Evolutionary conservation across 1,140 invertebrate genomes (phyloP).

Genomic region (Aleiodes sp.): DNA sequence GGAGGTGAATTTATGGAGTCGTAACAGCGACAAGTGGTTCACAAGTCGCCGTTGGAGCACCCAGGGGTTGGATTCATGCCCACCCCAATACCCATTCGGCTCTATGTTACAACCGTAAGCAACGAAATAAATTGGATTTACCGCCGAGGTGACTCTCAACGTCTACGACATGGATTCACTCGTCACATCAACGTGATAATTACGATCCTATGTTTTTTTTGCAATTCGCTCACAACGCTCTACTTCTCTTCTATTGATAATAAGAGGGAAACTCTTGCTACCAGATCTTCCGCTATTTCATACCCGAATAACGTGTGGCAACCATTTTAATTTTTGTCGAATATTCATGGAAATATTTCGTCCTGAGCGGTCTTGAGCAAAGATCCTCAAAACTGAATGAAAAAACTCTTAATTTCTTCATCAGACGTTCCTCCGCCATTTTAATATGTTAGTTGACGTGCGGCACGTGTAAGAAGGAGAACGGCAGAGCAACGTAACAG

Average conservation of each 20-base stretch:
- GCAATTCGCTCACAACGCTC: too few species aligned
- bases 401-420: too few species aligned
- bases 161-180: constrained; percentile 27
- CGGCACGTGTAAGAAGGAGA: neutral
- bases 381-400: too few species aligned
- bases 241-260: too few species aligned
- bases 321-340: too few species aligned
- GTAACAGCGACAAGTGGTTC: constrained; percentile 67
- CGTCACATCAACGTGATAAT: constrained; percentile 25
- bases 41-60: constrained; percentile 66
- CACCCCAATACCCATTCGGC: constrained; percentile 28
- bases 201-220: neutral
- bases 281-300: too few species aligned
- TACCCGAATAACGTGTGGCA: too few species aligned
- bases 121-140: constrained; percentile 65
- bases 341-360: too few species aligned
- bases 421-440: neutral
- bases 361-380: too few species aligned
- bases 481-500: neutral
- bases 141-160: constrained; percentile 37
- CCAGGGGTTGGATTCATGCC: constrained; percentile 48
- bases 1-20: constrained; percentile 62
- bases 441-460: neutral
- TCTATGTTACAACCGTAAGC: constrained; percentile 38
- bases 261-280: too few species aligned